Base-by-base conservation (phyloP, 2,888 invertebrate genomes). In the Rhagonycha lutea region DNA sequence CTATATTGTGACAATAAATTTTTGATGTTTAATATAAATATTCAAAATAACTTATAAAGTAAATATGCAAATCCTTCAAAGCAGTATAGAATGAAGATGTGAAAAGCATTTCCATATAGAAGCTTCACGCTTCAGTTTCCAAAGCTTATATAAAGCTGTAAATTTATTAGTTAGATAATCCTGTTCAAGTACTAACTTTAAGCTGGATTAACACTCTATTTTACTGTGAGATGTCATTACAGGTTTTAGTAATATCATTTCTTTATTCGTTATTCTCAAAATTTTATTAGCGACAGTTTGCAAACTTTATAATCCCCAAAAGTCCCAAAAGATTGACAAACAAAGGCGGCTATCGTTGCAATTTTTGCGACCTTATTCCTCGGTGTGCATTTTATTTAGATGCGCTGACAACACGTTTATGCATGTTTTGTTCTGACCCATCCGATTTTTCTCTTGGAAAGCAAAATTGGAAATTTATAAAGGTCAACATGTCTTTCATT, bases 91-190 rank as follows among this genome's bases (percentile, higher is more conserved):
- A 83, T 84, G 83, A 82, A 80, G 84, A 83, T 67, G 76, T 79
- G 77, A 74, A 77, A 76, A 73, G 76, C 73, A 86, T 86, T 84
- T 86, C 85, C 85, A 84, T 84, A 84, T 82, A 83, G 82, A 80
- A 82, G 81, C 83, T 81, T 47, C 84, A 78, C 82, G 84, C 83
- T 85, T 83, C 83, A 85, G 84, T 86, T 85, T 86, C 86, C 86
- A 88, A 89, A 88, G 90, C 90, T 90, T 90, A 90, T 89, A 89
- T 89, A 89, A 90, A 90, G 90, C 90, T 88, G 86, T 83, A 87
- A 90, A 90, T 90, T 90, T 90, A 90, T 90, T 89, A 88, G 88
- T 88, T 87, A 87, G 86, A 89, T 89, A 90, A 90, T 89, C 90
- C 88, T 86, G 87, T 87, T 87, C 88, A 89, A 89, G 88, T 89